Base-by-base conservation (phyloP, 1,140 invertebrate genomes). In the Dendroctonus ponderosae region DNA sequence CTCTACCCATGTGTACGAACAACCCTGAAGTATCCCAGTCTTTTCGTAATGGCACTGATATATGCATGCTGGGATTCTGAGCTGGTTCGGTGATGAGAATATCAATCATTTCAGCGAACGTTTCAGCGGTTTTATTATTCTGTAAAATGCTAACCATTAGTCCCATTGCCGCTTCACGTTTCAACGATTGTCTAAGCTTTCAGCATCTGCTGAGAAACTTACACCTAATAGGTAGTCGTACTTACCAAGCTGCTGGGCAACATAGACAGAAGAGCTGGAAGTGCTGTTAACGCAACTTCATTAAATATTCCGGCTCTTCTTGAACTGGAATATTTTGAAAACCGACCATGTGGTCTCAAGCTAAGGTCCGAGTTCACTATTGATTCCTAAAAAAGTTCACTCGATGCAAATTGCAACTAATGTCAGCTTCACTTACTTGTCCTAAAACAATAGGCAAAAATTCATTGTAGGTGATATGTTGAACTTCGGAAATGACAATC, bases 401-500 rank as follows among this genome's bases (percentile, higher is more conserved):
- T 26, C 26, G 26, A 26, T 26, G 26, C 26, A 26, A 26, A 26
- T 26, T 26, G 1, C 26, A 1, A 26, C 26, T 2, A 26, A 26
- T 26, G 26, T 26, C n/a, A n/a, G n/a, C 26, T 26, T 26, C 3
- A 26, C 73, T 81, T 78, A 86, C 84, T 78, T 83, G 78, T 43
- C 91, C 90, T 6, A 96, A 73, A 3, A 95, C 82, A 42, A 89
- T 86, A 0, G 92, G 91, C 39, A 95, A 78, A 78, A 89, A 95
- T 76, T 95, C 93, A 66, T 90, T 91, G 76, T 91, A 89, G 0
- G 91, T 92, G 41, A 96, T 87, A 62, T 94, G 91, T 73, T 96
- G 93, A n/a, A 94, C 84, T 76, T 87, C 79, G 6, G 92, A 91
- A 5, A 86, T 85, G 5, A 96, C 84, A 41, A 93, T 89, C 71